Evolutionary conservation across 1,140 invertebrate species (phyloP).

Genomic region (Leptonema lineaticorne): DNA sequence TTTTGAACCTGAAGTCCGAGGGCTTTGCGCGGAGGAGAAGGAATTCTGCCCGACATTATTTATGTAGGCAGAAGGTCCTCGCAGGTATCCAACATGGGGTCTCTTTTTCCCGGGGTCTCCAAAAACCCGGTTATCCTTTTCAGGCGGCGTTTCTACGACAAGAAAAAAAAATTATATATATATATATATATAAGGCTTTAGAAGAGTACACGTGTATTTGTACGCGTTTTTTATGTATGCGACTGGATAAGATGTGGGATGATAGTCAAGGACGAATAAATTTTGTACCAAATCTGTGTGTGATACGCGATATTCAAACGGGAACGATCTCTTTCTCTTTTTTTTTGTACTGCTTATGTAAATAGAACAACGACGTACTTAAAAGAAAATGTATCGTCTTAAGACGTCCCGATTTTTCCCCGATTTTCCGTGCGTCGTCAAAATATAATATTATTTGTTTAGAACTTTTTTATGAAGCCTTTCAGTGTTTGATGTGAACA

Average conservation of each 20-base stretch:
- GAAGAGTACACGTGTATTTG: too few species aligned
- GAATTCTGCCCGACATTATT: conserved; percentile 15
- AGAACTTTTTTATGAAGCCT: too few species aligned
- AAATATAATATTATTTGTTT: too few species aligned
- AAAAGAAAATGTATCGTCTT: too few species aligned
- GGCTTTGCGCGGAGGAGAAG: neutral
- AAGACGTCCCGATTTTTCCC: too few species aligned
- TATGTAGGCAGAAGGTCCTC: conserved; percentile 12
- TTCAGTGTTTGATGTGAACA: too few species aligned
- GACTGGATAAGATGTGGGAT: neutral
- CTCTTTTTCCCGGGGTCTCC: neutral
- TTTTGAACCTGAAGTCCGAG: neutral
- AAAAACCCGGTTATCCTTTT: conserved; percentile 20
- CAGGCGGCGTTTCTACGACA: neutral
- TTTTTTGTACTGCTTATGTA: too few species aligned
- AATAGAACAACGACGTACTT: too few species aligned
- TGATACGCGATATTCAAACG: neutral
- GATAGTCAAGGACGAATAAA: conserved; percentile 9
- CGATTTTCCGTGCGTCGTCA: too few species aligned
- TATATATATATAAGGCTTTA: too few species aligned
- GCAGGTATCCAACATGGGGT: conserved; percentile 8
- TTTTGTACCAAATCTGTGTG: neutral
- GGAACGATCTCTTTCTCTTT: too few species aligned
- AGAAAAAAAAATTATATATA: neutral
- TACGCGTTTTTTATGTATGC: too few species aligned